These are phyloP conservation scores for Globodera rostochiensis DNA, from an alignment of 1,140 invertebrate species.

Conservation along the genomic window DNA sequence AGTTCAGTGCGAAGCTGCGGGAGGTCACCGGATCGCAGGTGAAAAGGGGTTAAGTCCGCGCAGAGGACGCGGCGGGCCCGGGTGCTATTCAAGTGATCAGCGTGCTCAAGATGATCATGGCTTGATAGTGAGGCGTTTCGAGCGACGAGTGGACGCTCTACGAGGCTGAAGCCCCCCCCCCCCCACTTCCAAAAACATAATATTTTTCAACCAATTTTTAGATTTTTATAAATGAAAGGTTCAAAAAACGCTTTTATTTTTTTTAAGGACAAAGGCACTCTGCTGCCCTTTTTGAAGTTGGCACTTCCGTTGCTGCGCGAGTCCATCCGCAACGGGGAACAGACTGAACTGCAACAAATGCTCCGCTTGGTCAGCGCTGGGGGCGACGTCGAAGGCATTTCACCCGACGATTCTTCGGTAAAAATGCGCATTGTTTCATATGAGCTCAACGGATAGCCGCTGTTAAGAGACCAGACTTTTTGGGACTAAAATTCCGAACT, in stretches of 20 bases:
- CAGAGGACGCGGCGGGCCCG: too few species aligned
- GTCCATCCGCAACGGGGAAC: constrained; percentile 18
- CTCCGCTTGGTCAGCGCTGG: constrained; percentile 5
- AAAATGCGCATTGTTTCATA: background rate
- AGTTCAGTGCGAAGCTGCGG: constrained; percentile 17
- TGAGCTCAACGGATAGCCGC: background rate
- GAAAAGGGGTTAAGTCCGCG: background rate
- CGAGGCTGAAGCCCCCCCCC: too few species aligned
- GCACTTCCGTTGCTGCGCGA: constrained; percentile 18
- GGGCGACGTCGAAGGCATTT: background rate
- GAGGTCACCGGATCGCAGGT: constrained; percentile 1
- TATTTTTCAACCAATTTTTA: too few species aligned
- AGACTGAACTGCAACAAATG: constrained; percentile 18
- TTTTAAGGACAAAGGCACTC: constrained; percentile 25
- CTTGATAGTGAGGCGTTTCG: too few species aligned
- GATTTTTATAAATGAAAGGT: too few species aligned
- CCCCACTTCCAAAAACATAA: too few species aligned
- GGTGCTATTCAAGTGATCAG: too few species aligned
- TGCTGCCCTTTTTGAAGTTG: constrained; percentile 19
- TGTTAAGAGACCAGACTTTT: background rate
- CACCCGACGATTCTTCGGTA: background rate
- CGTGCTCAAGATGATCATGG: too few species aligned
- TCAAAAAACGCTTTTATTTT: too few species aligned
- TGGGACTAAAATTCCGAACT: background rate
- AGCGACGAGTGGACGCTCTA: too few species aligned